Conservation (phyloP, 2,113 vertebrate genomes). For the Salvelinus alpinus region DNA sequence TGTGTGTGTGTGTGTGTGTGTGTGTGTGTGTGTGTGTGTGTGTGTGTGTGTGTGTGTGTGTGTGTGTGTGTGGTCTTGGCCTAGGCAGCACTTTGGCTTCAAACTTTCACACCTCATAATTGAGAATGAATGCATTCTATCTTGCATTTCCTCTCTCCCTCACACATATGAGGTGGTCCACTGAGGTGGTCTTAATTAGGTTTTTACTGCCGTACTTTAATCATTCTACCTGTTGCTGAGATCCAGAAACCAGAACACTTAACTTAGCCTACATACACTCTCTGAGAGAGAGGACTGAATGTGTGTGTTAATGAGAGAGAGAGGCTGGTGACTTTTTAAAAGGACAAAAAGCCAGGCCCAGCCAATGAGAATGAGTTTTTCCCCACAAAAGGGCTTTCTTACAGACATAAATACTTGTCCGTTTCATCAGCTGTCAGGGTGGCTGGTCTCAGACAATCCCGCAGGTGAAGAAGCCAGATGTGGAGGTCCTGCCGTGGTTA, state of each 20-base stretch:
- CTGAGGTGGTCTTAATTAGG: slow-evolving; percentile 69
- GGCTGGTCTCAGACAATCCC: too few relatives aligned
- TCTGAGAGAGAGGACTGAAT: background rate
- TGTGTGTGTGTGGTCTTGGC: slow-evolving; percentile 31
- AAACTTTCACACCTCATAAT: slow-evolving; percentile 72
- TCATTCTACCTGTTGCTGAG: slow-evolving; percentile 63
- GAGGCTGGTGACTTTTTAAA: background rate
- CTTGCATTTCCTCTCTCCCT: background rate
- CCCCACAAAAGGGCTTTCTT: too few relatives aligned
- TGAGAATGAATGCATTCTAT: slow-evolving; percentile 60
- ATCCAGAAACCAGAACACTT: slow-evolving; percentile 42
- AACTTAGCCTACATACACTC: background rate
- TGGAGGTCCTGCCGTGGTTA: too few relatives aligned
- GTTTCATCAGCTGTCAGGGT: too few relatives aligned
- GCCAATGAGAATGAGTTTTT: too few relatives aligned
- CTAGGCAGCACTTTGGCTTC: slow-evolving; percentile 52
- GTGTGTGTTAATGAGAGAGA: background rate
- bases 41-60: slow-evolving; percentile 12
- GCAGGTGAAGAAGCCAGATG: too few relatives aligned
- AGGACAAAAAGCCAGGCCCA: too few relatives aligned
- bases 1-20: slow-evolving; percentile 12
- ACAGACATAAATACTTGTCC: too few relatives aligned
- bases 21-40: background rate
- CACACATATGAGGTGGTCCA: slow-evolving; percentile 61
- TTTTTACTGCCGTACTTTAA: slow-evolving; percentile 62